Evolutionary conservation across 2,113 vertebrate species (phyloP).

Genomic region (Cygnus buccinator): DNA sequence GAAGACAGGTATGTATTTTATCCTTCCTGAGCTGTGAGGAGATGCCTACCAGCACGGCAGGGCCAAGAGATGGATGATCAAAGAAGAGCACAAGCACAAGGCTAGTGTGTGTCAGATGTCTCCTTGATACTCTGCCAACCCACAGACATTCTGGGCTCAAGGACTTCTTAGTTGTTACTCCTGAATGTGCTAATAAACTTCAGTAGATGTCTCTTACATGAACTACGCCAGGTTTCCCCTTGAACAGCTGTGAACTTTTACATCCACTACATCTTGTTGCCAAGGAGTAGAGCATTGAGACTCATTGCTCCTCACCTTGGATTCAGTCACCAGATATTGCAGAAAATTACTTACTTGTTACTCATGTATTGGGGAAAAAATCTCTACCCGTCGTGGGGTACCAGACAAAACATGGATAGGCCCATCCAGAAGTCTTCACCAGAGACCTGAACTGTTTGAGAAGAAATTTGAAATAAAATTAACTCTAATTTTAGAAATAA

Average conservation of each 20-base stretch:
- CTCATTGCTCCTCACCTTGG: neutral
- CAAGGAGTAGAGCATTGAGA: neutral
- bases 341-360: neutral
- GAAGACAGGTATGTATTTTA: neutral
- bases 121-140: neutral
- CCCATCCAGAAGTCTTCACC: neutral
- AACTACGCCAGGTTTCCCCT: neutral
- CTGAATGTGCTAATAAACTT: neutral
- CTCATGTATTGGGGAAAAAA: neutral
- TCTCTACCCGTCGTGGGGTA: neutral
- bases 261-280: neutral
- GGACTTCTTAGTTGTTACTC: neutral
- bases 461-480: neutral
- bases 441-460: neutral
- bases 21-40: neutral
- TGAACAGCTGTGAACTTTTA: neutral
- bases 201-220: neutral
- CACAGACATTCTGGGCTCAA: neutral
- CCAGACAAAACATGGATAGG: neutral
- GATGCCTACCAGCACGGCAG: neutral
- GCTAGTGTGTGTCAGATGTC: neutral
- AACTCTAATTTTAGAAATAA: neutral
- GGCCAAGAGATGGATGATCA: accelerated
- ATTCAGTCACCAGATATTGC: neutral
- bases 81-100: neutral